Percentiles rank a stretch among this genome's conserved stretches.
Conservation (phyloP, 2,113 vertebrate genomes). For the Willisornis vidua region DNA sequence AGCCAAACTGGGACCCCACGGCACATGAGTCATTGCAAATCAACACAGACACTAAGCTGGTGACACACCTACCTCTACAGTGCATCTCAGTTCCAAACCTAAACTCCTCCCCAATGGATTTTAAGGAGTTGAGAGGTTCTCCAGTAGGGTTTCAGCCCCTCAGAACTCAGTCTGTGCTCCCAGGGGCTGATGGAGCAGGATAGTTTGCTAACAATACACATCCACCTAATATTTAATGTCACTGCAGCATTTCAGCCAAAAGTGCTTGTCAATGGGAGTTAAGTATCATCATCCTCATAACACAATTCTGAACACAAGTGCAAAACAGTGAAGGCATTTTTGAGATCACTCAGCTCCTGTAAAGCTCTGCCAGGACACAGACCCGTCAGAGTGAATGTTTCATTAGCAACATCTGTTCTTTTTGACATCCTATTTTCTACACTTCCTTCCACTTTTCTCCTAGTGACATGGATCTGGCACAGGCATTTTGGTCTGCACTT, state of each 20-base stretch:
- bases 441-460: neutral
- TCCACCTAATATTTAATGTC: neutral
- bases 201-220: neutral
- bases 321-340: neutral
- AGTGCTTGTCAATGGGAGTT: slow-evolving; percentile 9
- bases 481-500: neutral
- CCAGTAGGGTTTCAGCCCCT: neutral
- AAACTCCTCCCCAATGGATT: neutral
- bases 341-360: neutral
- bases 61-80: neutral
- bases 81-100: neutral
- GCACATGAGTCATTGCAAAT: fast-evolving
- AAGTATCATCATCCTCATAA: neutral
- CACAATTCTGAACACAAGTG: neutral
- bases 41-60: neutral
- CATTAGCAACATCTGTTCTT: slow-evolving; percentile 17
- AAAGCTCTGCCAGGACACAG: neutral
- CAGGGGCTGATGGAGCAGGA: neutral
- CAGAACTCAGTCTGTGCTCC: neutral
- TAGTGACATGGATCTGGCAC: neutral
- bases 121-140: neutral
- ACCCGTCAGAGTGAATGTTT: neutral
- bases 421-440: neutral
- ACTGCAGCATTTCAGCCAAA: neutral
- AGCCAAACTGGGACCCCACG: fast-evolving